Evolutionary conservation across 2,888 invertebrate genomes (phyloP).

Genomic region (Yponomeuta cagnagella): DNA sequence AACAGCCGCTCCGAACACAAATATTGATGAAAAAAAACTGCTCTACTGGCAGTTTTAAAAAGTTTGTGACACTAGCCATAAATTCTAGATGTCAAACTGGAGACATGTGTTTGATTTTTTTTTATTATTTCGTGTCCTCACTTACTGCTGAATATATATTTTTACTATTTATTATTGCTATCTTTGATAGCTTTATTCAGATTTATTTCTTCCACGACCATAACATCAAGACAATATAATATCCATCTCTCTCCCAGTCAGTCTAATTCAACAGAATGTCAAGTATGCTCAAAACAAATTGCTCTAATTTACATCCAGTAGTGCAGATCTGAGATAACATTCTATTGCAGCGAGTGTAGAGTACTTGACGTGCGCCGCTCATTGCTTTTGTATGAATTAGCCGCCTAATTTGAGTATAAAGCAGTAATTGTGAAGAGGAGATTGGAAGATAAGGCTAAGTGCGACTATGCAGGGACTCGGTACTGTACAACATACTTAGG

Average conservation of each 20-base stretch:
- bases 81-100: slow-evolving; percentile 57
- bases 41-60: slow-evolving; percentile 48
- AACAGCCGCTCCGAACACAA: slow-evolving; percentile 71
- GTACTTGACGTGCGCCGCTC: slow-evolving; percentile 52
- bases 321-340: slow-evolving; percentile 47
- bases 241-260: no score
- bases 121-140: slow-evolving; percentile 27
- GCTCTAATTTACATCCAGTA: slow-evolving; percentile 24
- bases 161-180: no score
- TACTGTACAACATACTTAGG: no score
- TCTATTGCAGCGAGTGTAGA: slow-evolving; percentile 41
- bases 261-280: background rate
- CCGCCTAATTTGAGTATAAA: slow-evolving; percentile 48
- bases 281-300: slow-evolving; percentile 16
- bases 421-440: slow-evolving; percentile 6
- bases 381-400: slow-evolving; percentile 48
- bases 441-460: slow-evolving; percentile 8
- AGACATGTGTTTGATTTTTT: slow-evolving; percentile 51
- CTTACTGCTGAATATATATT: no score
- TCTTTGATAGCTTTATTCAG: no score
- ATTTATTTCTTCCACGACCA: background rate
- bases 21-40: slow-evolving; percentile 58
- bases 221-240: background rate
- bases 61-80: slow-evolving; percentile 61
- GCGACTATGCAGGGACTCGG: no score